Percentiles rank a stretch among this genome's conserved stretches.
These are phyloP conservation scores for Acrocephalus scirpaceus DNA, from an alignment of 2,797 vertebrate species.

Conservation along the genomic window DNA sequence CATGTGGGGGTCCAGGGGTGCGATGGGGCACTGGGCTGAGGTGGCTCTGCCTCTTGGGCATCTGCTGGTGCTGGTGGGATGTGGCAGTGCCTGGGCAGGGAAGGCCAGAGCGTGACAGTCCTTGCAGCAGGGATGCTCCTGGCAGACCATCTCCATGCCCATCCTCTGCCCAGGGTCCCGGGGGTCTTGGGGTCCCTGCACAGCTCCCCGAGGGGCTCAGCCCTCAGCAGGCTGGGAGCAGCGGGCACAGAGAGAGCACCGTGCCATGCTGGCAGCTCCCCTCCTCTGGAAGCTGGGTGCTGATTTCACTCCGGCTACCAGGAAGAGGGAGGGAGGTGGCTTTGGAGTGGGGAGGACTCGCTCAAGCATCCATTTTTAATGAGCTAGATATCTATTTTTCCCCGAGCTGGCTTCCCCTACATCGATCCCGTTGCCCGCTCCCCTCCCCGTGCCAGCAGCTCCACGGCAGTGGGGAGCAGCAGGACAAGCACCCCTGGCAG, in stretches of 20 bases:
- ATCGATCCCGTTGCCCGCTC: conserved; percentile 10
- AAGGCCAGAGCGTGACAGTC: rapidly evolving
- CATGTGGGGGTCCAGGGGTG: rapidly evolving
- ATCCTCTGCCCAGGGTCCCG: rapidly evolving
- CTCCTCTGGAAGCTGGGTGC: conserved; percentile 33
- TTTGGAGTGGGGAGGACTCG: conserved; percentile 45
- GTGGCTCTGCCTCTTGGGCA: background rate
- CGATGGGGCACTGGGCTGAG: rapidly evolving
- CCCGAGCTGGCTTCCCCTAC: conserved; percentile 67
- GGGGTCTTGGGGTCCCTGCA: rapidly evolving
- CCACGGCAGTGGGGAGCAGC: rapidly evolving
- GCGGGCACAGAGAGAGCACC: rapidly evolving
- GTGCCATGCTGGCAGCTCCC: background rate
- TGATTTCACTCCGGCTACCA: conserved; percentile 47
- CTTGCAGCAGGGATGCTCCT: background rate
- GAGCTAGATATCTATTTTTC: conserved; percentile 67
- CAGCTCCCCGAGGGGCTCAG: background rate
- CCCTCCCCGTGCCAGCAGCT: background rate
- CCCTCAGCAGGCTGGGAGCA: background rate
- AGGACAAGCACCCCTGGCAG: background rate
- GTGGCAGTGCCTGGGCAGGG: background rate
- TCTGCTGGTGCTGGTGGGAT: rapidly evolving
- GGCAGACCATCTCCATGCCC: background rate
- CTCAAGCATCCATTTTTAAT: conserved; percentile 67
- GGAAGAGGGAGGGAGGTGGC: conserved; percentile 57